A percentile compares a stretch with the other conserved stretches of the same genome.
phyloP scores from a whole-genome alignment of 2,888 invertebrate species.

The Andrena fulva region DNA sequence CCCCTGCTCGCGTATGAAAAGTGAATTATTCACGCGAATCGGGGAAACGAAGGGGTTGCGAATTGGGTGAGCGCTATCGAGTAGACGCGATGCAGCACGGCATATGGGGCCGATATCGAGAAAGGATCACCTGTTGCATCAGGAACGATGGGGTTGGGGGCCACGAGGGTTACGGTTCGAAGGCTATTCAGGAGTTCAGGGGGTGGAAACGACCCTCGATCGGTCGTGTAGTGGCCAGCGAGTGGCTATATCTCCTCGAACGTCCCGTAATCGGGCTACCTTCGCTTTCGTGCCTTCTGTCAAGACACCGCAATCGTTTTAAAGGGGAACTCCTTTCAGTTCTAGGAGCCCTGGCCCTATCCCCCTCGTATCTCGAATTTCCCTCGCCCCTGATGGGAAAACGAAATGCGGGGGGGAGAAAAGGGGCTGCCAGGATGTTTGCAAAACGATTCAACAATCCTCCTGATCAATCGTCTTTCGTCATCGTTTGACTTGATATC shows the following conservation, averaged over 20 bases:
- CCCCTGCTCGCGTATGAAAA: slow-evolving; percentile 28
- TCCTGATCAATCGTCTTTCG: too few species aligned
- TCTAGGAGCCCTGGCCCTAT: neutral
- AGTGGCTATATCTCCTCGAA: slow-evolving; percentile 75
- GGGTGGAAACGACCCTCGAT: slow-evolving; percentile 79
- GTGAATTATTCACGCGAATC: slow-evolving; percentile 34
- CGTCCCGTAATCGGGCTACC: slow-evolving; percentile 65
- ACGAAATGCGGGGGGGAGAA: neutral
- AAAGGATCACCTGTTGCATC: slow-evolving; percentile 84
- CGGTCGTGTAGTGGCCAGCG: slow-evolving; percentile 77
- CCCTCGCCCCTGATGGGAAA: neutral
- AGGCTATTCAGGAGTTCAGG: slow-evolving; percentile 83
- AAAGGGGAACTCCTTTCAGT: slow-evolving; percentile 47
- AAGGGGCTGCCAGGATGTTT: neutral
- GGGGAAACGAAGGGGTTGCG: slow-evolving; percentile 57
- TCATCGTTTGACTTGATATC: too few species aligned
- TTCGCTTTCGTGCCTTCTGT: slow-evolving; percentile 52
- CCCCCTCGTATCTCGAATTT: neutral
- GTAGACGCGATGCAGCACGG: slow-evolving; percentile 68
- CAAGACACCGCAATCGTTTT: slow-evolving; percentile 62
- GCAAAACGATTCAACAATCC: neutral
- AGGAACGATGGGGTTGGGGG: slow-evolving; percentile 82
- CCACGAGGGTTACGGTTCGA: slow-evolving; percentile 81
- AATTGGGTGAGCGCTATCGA: slow-evolving; percentile 69
- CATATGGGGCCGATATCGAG: slow-evolving; percentile 83